Evolutionary conservation across 1,140 invertebrate genomes (phyloP).

Genomic region (Cecropterus lyciades): DNA sequence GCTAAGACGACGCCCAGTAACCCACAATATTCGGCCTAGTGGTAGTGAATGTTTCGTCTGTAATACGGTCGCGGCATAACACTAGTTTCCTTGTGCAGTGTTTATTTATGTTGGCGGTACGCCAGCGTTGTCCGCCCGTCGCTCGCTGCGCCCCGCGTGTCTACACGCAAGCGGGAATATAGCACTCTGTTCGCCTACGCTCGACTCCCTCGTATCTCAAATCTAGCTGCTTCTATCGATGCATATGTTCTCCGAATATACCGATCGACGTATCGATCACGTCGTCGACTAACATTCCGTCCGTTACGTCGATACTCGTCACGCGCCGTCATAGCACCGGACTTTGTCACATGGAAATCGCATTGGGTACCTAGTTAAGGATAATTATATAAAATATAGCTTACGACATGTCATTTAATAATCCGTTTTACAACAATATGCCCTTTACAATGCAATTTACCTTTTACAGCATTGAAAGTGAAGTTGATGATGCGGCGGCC

Average conservation of each 20-base stretch:
- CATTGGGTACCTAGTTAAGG: too few species aligned
- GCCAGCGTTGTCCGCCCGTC: conserved; percentile 77
- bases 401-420: too few species aligned
- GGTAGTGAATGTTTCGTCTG: conserved; percentile 82
- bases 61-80: conserved; percentile 82
- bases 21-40: conserved; percentile 80
- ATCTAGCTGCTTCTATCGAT: conserved; percentile 46
- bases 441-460: conserved; percentile 46
- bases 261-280: conserved; percentile 69
- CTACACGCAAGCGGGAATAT: conserved; percentile 69
- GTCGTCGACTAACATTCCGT: conserved; percentile 47
- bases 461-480: conserved; percentile 96
- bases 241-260: conserved; percentile 50
- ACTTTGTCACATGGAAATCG: conserved; percentile 31
- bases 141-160: conserved; percentile 57
- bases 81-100: conserved; percentile 83
- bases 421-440: background rate
- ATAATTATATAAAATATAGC: too few species aligned
- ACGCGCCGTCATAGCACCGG: conserved; percentile 64
- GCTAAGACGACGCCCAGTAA: conserved; percentile 71
- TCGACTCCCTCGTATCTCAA: conserved; percentile 41
- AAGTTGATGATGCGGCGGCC: conserved; percentile 97
- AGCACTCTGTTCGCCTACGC: conserved; percentile 66
- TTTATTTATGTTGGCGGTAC: conserved; percentile 78
- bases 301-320: conserved; percentile 69